These are phyloP conservation scores for Toxotes chatareus DNA, from an alignment of 2,113 vertebrate genomes.

Conservation along the genomic window DNA sequence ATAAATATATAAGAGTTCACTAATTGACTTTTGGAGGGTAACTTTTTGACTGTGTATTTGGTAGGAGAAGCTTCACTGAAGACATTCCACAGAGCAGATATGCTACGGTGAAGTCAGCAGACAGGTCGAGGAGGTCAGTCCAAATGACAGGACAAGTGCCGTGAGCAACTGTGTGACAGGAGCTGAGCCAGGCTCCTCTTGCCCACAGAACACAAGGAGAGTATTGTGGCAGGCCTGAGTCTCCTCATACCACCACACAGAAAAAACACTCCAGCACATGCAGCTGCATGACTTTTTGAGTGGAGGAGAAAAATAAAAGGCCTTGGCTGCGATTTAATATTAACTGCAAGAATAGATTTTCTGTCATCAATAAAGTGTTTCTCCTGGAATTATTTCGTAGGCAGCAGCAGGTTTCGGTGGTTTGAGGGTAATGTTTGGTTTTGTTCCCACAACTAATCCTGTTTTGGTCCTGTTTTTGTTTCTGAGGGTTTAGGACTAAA, in stretches of 20 bases:
- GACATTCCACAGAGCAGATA: constrained; percentile 58
- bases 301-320: constrained; percentile 47
- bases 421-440: constrained; percentile 40
- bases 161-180: constrained; percentile 81
- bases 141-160: constrained; percentile 81
- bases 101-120: constrained; percentile 57
- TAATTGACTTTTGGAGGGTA: constrained; percentile 5
- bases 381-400: constrained; percentile 28
- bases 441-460: constrained; percentile 27
- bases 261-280: constrained; percentile 50
- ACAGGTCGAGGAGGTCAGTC: constrained; percentile 73
- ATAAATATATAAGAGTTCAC: neutral
- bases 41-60: neutral
- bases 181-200: constrained; percentile 74
- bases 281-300: constrained; percentile 70
- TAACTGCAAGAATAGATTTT: constrained; percentile 40
- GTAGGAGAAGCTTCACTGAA: neutral
- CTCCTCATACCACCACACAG: constrained; percentile 68
- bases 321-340: constrained; percentile 56
- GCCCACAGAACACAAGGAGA: constrained; percentile 75
- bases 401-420: constrained; percentile 22
- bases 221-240: constrained; percentile 70
- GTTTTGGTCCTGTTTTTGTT: constrained; percentile 29
- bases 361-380: constrained; percentile 28
- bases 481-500: constrained; percentile 29